These are phyloP conservation scores for Caenorhabditis tropicalis DNA, from an alignment of 1,140 invertebrate species.

Conservation along the genomic window DNA sequence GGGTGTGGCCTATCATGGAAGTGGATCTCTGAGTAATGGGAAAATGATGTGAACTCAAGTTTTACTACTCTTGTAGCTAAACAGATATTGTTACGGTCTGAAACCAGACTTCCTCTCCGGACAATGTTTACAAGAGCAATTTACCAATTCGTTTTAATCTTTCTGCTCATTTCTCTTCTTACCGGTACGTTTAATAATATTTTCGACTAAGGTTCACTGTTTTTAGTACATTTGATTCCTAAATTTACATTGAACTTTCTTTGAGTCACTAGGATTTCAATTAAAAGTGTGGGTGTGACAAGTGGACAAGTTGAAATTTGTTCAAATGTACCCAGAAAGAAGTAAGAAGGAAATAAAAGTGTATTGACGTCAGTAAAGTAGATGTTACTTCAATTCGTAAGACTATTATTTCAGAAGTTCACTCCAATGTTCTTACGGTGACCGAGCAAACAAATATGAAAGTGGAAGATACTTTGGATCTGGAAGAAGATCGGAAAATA, in stretches of 20 bases:
- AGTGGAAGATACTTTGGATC: background rate
- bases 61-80: too few relatives aligned
- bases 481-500: slow-evolving; percentile 34
- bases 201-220: background rate
- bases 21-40: background rate
- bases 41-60: slow-evolving; percentile 7
- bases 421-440: background rate
- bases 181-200: background rate
- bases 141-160: background rate
- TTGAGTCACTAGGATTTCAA: background rate
- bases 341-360: too few relatives aligned
- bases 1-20: background rate
- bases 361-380: too few relatives aligned
- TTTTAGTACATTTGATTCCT: too few relatives aligned
- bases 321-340: too few relatives aligned
- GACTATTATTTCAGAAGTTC: background rate
- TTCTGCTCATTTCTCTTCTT: background rate
- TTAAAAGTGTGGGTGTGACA: background rate
- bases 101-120: too few relatives aligned
- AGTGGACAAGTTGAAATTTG: background rate
- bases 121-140: too few relatives aligned
- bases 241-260: too few relatives aligned
- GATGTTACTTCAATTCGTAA: too few relatives aligned
- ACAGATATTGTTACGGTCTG: too few relatives aligned
- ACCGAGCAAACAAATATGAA: background rate